Evolutionary conservation across 2,888 invertebrate species (phyloP), one percentile per base, ranked within the genome.

Genomic region (Rutpela maculata): DNA sequence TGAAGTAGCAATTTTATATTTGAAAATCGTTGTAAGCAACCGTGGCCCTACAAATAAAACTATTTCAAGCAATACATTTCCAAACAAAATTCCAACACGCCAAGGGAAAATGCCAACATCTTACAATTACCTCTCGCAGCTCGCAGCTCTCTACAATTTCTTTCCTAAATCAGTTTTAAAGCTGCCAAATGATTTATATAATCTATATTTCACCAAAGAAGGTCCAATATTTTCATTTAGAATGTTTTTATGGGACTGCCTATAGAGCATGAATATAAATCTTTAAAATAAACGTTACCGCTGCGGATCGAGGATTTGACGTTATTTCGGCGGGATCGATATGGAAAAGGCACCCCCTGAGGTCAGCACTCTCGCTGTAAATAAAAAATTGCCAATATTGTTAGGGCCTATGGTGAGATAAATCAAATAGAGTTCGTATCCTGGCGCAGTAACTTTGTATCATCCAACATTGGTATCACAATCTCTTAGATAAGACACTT

Each of bases 361-460:
- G 50, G 50, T 50, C 50, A 50, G 50, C 50, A 50, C n/a, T n/a
- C n/a, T 50, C 4, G 50, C n/a, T n/a, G n/a, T 50, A 50, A 50
- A 50, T 50, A 50, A 50, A 50, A 50, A 50, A 50, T 50, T 50
- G n/a, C n/a, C 50, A 50, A 50, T 50, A 50, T 50, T 50, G 50
- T 50, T 50, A 50, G 50, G n/a, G n/a, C 50, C 50, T 17, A 50
- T n/a, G 50, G n/a, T 17, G 50, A n/a, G n/a, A 50, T 50, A 50
- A 50, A 50, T 50, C 50, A 50, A 50, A 50, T n/a, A 6, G 50
- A 50, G 12, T 50, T n/a, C 3, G n/a, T n/a, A 50, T 50, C n/a
- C n/a, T 43, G 43, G 43, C 15, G 43, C 43, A 43, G 12, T 43
- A 50, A 6, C 50, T 50, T n/a, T 50, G 50, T 50, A 7, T n/a